Evolutionary conservation across 2,888 invertebrate genomes (phyloP).

Genomic region (Oxyscelio sp.): DNA sequence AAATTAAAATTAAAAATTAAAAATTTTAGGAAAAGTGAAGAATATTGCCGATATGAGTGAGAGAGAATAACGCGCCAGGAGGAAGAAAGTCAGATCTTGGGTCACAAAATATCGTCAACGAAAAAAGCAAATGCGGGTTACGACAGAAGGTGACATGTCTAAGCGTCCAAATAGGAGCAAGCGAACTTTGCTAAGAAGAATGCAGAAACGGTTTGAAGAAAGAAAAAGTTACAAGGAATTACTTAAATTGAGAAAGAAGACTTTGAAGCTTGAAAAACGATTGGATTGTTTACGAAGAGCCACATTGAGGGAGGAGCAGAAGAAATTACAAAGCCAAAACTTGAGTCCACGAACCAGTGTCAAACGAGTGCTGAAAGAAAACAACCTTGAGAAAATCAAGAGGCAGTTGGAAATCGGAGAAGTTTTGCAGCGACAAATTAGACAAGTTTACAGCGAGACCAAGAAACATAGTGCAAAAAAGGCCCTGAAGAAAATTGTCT

Average conservation of each 20-base stretch:
- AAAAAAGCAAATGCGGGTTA: slow-evolving; percentile 19
- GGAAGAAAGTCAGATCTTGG: slow-evolving; percentile 11
- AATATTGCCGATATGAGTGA: slow-evolving; percentile 29
- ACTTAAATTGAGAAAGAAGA: slow-evolving; percentile 4
- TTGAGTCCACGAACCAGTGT: not conserved
- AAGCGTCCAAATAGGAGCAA: not conserved
- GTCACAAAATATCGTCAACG: slow-evolving; percentile 6
- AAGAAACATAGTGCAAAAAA: not conserved
- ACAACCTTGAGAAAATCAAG: not conserved
- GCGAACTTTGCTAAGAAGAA: not conserved
- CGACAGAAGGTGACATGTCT: slow-evolving; percentile 2
- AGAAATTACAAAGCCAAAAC: not conserved
- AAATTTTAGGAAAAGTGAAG: slow-evolving; percentile 38
- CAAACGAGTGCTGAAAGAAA: not conserved
- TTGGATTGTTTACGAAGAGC: not conserved
- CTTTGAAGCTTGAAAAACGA: not conserved
- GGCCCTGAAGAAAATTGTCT: slow-evolving; percentile 1
- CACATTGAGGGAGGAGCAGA: not conserved
- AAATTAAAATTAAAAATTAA: slow-evolving; percentile 14
- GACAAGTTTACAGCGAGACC: not conserved
- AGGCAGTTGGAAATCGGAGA: slow-evolving; percentile 15
- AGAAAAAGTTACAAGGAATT: slow-evolving; percentile 2
- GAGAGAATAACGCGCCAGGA: slow-evolving; percentile 33
- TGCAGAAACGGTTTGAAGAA: not conserved
- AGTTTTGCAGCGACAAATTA: not conserved